Percentiles rank a stretch among this genome's conserved stretches.
Conservation (phyloP, 2,888 invertebrate genomes). For the Pegoplata infirma region DNA sequence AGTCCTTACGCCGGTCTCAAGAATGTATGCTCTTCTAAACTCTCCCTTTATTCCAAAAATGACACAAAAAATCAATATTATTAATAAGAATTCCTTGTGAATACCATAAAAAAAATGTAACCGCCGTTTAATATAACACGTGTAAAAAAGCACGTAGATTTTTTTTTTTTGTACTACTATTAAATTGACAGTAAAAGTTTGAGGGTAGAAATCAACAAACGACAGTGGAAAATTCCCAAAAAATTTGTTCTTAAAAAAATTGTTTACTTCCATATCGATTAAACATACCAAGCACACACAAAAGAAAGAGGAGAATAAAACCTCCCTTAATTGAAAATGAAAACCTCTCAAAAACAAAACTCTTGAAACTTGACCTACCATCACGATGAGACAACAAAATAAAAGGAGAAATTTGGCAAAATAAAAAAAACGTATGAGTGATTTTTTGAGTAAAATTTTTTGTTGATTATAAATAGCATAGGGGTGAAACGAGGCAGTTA, state of each 20-base stretch:
- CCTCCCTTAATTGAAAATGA: background rate
- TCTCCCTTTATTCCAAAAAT: too few species aligned
- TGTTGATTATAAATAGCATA: too few species aligned
- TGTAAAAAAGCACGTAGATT: constrained; percentile 36
- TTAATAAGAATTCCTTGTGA: background rate
- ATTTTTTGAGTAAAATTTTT: constrained; percentile 4
- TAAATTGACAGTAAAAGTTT: background rate
- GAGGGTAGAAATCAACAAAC: constrained; percentile 5
- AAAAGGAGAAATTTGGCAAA: background rate
- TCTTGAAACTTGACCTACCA: constrained; percentile 57
- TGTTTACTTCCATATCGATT: constrained; percentile 32
- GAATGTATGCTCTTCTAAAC: background rate
- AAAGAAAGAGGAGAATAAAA: background rate
- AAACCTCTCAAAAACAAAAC: background rate
- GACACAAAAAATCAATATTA: constrained; percentile 20
- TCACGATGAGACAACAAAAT: constrained; percentile 32
- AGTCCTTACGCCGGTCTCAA: background rate
- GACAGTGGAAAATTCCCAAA: constrained; percentile 58
- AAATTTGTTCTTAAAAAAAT: constrained; percentile 10
- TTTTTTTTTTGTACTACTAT: background rate
- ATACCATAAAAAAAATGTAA: background rate
- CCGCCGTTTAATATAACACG: constrained; percentile 1
- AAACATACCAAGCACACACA: constrained; percentile 18
- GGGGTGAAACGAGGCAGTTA: too few species aligned
- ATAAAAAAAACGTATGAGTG: constrained; percentile 7